These are phyloP conservation scores for Aphaenogaster ashmeadi DNA, from an alignment of 1,140 invertebrate species.

Conservation along the genomic window DNA sequence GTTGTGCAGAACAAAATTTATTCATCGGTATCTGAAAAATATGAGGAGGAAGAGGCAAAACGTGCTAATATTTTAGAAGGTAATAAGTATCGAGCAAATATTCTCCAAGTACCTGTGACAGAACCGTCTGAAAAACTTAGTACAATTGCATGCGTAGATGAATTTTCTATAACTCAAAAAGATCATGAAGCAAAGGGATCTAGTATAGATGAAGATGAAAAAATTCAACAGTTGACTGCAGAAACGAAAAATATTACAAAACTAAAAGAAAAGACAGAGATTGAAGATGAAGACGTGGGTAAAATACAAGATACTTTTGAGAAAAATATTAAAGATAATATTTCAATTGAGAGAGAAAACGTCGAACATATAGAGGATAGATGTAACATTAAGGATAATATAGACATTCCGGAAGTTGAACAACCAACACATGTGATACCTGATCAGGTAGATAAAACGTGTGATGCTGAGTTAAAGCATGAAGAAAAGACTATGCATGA, in stretches of 20 bases:
- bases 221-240: background rate
- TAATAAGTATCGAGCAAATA: background rate
- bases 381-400: conserved; percentile 49
- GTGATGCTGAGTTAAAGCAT: conserved; percentile 56
- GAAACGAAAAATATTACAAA: background rate
- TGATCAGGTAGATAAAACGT: conserved; percentile 29
- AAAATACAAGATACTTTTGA: background rate
- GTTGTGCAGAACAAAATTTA: conserved; percentile 12
- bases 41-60: conserved; percentile 42
- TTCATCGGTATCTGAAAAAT: conserved; percentile 27
- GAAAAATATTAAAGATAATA: background rate
- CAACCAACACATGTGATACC: conserved; percentile 18
- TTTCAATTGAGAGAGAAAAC: conserved; percentile 38
- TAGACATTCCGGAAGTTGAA: conserved; percentile 68
- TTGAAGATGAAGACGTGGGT: conserved; percentile 5
- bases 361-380: conserved; percentile 58
- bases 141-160: conserved; percentile 33
- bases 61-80: conserved; percentile 29
- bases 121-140: conserved; percentile 56
- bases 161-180: conserved; percentile 33
- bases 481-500: conserved; percentile 39
- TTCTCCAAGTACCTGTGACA: conserved; percentile 24
- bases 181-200: conserved; percentile 31
- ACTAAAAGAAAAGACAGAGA: conserved; percentile 10
- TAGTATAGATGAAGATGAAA: conserved; percentile 3